Evolutionary conservation across 2,797 vertebrate species (phyloP), one percentile per base, ranked within the genome.

Genomic region (Phyllotis vaccarum): DNA sequence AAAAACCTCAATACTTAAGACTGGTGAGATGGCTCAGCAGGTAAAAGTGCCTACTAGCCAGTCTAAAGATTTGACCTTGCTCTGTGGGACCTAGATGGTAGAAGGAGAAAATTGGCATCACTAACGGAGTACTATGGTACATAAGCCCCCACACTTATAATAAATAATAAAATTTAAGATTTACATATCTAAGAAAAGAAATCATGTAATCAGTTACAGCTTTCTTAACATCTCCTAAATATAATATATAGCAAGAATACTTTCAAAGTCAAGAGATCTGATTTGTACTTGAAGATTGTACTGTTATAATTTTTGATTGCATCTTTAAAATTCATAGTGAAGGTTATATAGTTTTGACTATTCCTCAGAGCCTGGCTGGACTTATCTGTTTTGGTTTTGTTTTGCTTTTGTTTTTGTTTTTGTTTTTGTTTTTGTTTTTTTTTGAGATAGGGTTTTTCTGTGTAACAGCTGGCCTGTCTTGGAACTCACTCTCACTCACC

Each of bases 181-280:
- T 72, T 85, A 13, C 78, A 40, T 29, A 83, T 70, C 34, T 34
- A 40, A 66, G 31, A 80, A 78, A 90, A 37, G 5, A 79, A 89
- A 68, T 91, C 37, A 37, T 90, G 19, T 29, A 76, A 78, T 49
- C 46, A 24, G 68, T 34, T 7, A 87, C 12, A 90, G 31, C 10
- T 46, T 89, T 83, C 8, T 70, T 64, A 85, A 93, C 79, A 46
- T 62, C 9, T 5, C 29, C 27, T 90, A 90, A 93, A 78, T 89
- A 83, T 21, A 88, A 85, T 40, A 74, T 2, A 90, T 19, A 9
- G n/a, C 66, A 87, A 89, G 49, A 56, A 46, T 1, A 80, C 16
- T 75, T 94, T 75, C 83, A 91, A 64, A 93, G 54, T 88, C 40
- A 92, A n/a, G 85, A 29, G 52, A 60, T 58, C 12, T 93, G 22